phyloP scores from a whole-genome alignment of 1,140 invertebrate species.

The Microplitis mediator region DNA sequence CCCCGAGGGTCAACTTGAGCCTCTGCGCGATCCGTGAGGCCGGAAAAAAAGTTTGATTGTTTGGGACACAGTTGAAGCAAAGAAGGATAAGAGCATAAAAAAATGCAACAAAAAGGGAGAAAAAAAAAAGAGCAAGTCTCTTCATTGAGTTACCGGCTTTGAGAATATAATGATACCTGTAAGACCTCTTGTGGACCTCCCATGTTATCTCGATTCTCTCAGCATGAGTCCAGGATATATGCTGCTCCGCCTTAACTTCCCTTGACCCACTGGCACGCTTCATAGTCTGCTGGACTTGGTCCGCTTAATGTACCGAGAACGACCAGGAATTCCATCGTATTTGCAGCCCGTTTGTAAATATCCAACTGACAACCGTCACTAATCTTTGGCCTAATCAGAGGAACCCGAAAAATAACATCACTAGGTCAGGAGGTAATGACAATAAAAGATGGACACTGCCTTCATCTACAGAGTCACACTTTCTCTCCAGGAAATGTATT shows the following conservation, averaged over 20 bases:
- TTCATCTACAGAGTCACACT: slow-evolving; percentile 6
- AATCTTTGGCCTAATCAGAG: not conserved
- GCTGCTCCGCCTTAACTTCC: not conserved
- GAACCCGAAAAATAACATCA: slow-evolving; percentile 5
- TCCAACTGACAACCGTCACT: slow-evolving; percentile 4
- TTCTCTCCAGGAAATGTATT: not conserved
- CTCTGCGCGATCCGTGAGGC: no score
- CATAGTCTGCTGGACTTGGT: no score
- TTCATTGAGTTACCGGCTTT: no score
- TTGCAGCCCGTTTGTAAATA: slow-evolving; percentile 22
- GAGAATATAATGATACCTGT: not conserved
- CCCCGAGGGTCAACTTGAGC: no score
- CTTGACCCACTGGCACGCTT: slow-evolving; percentile 29
- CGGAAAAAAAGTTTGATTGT: no score
- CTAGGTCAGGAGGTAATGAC: slow-evolving; percentile 27
- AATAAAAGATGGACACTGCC: not conserved
- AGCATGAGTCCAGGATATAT: not conserved
- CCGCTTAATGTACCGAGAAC: not conserved
- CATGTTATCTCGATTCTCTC: not conserved
- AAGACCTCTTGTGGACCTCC: not conserved
- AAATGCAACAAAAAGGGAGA: no score
- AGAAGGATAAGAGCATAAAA: not conserved
- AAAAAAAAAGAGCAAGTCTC: no score
- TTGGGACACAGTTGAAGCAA: not conserved
- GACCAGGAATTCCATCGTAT: not conserved